A percentile compares a stretch with the other conserved stretches of the same genome.
Evolutionary conservation across 2,888 invertebrate genomes (phyloP).

Genomic region (Dynastes maya): DNA sequence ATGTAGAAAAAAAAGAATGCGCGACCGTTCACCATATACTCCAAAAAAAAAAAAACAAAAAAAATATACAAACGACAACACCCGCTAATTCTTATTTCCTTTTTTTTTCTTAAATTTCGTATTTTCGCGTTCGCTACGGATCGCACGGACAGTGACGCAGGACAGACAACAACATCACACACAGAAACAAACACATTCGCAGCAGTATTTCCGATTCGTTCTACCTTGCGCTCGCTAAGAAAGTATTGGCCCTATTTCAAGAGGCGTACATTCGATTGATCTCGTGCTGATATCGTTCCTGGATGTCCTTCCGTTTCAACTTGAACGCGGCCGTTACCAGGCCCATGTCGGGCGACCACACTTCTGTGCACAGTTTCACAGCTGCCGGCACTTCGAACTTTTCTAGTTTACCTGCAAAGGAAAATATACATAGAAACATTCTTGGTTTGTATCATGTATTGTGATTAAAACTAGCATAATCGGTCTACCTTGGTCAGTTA

Average conservation of each 20-base stretch:
- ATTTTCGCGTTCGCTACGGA: background rate
- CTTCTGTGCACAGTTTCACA: slow-evolving; percentile 89
- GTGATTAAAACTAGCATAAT: too few species aligned
- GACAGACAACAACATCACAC: slow-evolving; percentile 22
- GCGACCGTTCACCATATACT: slow-evolving; percentile 26
- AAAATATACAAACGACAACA: too few species aligned
- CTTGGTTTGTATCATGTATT: too few species aligned
- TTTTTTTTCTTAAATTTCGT: too few species aligned
- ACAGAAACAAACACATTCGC: background rate
- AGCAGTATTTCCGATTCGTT: slow-evolving; percentile 34
- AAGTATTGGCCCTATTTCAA: slow-evolving; percentile 74
- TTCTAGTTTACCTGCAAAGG: slow-evolving; percentile 84
- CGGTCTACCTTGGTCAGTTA: too few species aligned
- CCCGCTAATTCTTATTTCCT: too few species aligned
- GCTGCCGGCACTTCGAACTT: slow-evolving; percentile 94
- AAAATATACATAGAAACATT: background rate
- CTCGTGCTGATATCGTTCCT: slow-evolving; percentile 92
- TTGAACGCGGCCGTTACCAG: slow-evolving; percentile 99
- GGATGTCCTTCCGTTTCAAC: slow-evolving; percentile 96
- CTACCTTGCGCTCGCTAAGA: slow-evolving; percentile 30
- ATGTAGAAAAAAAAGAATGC: slow-evolving; percentile 39
- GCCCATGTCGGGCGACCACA: slow-evolving; percentile 98
- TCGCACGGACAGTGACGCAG: slow-evolving; percentile 29
- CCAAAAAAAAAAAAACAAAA: too few species aligned
- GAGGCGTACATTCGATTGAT: slow-evolving; percentile 96